Conservation (phyloP, 2,113 vertebrate genomes). For the Thomomys bottae region DNA sequence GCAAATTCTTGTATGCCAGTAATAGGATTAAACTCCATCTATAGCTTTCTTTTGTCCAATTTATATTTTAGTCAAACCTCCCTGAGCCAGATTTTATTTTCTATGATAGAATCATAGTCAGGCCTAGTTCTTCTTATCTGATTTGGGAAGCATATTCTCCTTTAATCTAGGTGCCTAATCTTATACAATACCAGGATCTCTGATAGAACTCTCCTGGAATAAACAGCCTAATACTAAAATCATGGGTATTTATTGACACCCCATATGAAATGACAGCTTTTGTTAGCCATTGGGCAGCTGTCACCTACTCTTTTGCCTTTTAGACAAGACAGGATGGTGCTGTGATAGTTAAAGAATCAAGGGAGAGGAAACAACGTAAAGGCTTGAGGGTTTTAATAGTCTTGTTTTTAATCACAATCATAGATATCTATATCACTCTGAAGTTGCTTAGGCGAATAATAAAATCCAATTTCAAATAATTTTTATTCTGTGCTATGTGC, state of each 20-base stretch:
- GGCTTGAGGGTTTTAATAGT: background rate
- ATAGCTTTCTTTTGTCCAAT: background rate
- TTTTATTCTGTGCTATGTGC: slow-evolving; percentile 22
- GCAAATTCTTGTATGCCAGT: background rate
- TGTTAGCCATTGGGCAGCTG: background rate
- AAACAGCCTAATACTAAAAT: background rate
- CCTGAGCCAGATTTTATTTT: slow-evolving; percentile 15
- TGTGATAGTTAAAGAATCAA: background rate
- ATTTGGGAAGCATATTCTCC: slow-evolving; percentile 40
- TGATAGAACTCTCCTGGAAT: background rate
- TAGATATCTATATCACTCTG: slow-evolving; percentile 48
- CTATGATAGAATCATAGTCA: background rate
- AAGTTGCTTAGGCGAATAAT: slow-evolving; percentile 39
- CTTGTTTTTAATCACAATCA: slow-evolving; percentile 45
- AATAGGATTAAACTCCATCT: background rate
- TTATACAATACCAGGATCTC: background rate
- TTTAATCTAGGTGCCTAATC: slow-evolving; percentile 19
- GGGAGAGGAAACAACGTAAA: slow-evolving; percentile 1
- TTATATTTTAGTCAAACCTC: slow-evolving; percentile 31
- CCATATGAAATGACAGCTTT: background rate
- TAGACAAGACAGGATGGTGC: background rate
- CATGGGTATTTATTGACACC: background rate
- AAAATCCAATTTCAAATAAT: slow-evolving; percentile 52
- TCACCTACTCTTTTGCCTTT: background rate
- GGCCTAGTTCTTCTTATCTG: background rate